Conservation (phyloP, 2,888 invertebrate species). For the Philhelius pedissequus region DNA sequence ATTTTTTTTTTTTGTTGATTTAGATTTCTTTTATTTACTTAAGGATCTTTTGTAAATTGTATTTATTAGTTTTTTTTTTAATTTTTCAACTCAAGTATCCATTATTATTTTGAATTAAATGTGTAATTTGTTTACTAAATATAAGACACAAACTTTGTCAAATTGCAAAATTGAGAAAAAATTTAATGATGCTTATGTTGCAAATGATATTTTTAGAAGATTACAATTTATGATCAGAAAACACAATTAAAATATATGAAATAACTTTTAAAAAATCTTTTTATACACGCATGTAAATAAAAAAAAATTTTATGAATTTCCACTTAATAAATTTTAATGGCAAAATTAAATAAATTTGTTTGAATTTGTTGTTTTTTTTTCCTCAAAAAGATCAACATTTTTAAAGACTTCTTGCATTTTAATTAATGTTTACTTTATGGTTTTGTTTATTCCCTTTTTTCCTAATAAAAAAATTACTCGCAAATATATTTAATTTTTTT, state of each 20-base stretch:
- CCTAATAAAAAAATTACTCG: slow-evolving; percentile 56
- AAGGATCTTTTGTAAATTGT: slow-evolving; percentile 69
- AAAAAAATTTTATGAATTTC: slow-evolving; percentile 32
- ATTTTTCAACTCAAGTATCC: slow-evolving; percentile 32
- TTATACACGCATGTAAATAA: neutral
- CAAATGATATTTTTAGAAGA: slow-evolving; percentile 18
- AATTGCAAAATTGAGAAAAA: slow-evolving; percentile 54
- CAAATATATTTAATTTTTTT: slow-evolving; percentile 35
- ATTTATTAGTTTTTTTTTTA: slow-evolving; percentile 29
- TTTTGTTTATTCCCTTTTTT: slow-evolving; percentile 16
- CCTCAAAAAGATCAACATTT: slow-evolving; percentile 32
- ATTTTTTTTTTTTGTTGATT: slow-evolving; percentile 26
- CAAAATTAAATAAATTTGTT: neutral
- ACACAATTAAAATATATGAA: slow-evolving; percentile 34
- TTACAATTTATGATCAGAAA: slow-evolving; percentile 20
- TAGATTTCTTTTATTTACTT: slow-evolving; percentile 55
- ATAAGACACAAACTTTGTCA: slow-evolving; percentile 64
- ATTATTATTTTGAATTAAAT: slow-evolving; percentile 44
- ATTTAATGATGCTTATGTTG: slow-evolving; percentile 28
- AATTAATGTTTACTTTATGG: neutral
- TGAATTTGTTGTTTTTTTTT: neutral
- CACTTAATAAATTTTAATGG: slow-evolving; percentile 5
- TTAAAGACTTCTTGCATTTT: neutral
- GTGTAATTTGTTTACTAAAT: slow-evolving; percentile 35
- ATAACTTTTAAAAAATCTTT: neutral